phyloP scores from a whole-genome alignment of 2,797 vertebrate genomes.

The Pipistrellus pygmaeus region DNA sequence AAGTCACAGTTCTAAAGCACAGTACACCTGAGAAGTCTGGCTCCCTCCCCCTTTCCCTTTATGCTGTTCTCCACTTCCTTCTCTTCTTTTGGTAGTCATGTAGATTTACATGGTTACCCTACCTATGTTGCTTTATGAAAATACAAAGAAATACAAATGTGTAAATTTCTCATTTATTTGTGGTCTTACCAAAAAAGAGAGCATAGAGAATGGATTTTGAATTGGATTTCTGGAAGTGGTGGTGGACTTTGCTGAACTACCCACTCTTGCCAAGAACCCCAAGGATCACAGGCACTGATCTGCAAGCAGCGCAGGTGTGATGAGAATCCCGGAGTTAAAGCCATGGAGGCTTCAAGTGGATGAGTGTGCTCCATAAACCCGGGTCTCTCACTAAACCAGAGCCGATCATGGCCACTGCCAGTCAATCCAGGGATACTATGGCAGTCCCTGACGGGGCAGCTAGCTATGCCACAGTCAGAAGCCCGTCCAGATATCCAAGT shows the following conservation, averaged over 20 bases:
- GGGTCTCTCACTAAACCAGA: background rate
- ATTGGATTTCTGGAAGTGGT: background rate
- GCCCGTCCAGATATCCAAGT: background rate
- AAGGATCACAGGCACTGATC: background rate
- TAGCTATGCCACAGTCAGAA: background rate
- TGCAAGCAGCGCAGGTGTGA: background rate
- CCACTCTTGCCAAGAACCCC: background rate
- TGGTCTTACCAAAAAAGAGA: background rate
- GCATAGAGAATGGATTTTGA: background rate
- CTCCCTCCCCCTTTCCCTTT: background rate
- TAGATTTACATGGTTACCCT: background rate
- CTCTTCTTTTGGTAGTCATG: background rate
- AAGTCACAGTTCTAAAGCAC: background rate
- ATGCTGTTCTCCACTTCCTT: background rate
- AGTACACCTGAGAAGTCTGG: background rate
- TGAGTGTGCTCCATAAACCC: background rate
- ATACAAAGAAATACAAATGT: background rate
- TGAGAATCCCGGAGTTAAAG: background rate
- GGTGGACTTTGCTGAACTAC: background rate
- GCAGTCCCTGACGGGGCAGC: background rate
- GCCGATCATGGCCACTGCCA: background rate
- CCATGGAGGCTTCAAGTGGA: background rate
- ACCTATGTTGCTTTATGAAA: constrained; percentile 21
- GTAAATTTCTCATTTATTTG: background rate
- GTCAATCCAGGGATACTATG: background rate